phyloP scores from a whole-genome alignment of 2,113 vertebrate genomes.

The human region GRCh38 chr1:104185001-104185500 shows the following conservation, averaged over 20 bases:
- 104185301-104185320: background rate
- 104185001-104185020: background rate
- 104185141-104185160: background rate
- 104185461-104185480: background rate
- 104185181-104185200: background rate
- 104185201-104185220: background rate
- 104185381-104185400: background rate
- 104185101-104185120: background rate
- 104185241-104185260: background rate
- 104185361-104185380: background rate
- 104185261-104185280: background rate
- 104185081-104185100: background rate
- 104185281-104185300: background rate
- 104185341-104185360: background rate
- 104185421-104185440: background rate
- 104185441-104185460: background rate
- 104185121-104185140: background rate
- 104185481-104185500: background rate
- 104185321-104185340: background rate
- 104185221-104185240: background rate
- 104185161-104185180: background rate
- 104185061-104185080: background rate
- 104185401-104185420: background rate
- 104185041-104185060: background rate
- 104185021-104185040: background rate